Conservation (phyloP, 2,888 invertebrate genomes). For the Lamproptera curius region DNA sequence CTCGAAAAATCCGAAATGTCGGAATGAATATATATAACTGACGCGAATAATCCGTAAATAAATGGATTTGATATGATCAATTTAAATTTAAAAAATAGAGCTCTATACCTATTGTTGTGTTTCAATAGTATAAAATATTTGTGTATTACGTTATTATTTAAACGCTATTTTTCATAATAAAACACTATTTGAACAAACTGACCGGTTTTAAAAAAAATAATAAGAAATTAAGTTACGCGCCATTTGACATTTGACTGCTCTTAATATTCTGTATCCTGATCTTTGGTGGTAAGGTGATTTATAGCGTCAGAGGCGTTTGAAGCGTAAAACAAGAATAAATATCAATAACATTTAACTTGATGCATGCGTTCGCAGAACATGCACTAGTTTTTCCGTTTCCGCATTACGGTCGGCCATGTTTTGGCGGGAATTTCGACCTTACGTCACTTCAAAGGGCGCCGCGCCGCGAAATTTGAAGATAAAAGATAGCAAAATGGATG, state of each 20-base stretch:
- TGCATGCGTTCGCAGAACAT: conserved; percentile 13
- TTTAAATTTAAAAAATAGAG: no score
- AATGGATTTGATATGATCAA: no score
- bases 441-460: background rate
- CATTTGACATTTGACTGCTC: conserved; percentile 3
- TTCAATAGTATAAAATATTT: no score
- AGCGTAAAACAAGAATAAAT: conserved; percentile 10
- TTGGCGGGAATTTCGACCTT: conserved; percentile 14
- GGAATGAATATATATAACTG: no score
- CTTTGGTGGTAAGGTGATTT: background rate
- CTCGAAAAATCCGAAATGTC: no score
- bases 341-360: conserved; percentile 13
- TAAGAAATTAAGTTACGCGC: background rate
- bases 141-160: no score
- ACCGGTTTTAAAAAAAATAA: no score
- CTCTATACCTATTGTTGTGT: no score
- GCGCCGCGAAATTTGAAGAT: conserved; percentile 4
- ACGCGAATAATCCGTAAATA: no score
- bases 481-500: conserved; percentile 15
- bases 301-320: conserved; percentile 3
- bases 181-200: no score
- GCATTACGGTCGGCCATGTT: conserved; percentile 1
- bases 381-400: conserved; percentile 16
- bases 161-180: no score
- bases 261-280: conserved; percentile 2